Evolutionary conservation across 2,888 invertebrate genomes (phyloP), one percentile per base, ranked within the genome.

Genomic region (Elysia crispata): DNA sequence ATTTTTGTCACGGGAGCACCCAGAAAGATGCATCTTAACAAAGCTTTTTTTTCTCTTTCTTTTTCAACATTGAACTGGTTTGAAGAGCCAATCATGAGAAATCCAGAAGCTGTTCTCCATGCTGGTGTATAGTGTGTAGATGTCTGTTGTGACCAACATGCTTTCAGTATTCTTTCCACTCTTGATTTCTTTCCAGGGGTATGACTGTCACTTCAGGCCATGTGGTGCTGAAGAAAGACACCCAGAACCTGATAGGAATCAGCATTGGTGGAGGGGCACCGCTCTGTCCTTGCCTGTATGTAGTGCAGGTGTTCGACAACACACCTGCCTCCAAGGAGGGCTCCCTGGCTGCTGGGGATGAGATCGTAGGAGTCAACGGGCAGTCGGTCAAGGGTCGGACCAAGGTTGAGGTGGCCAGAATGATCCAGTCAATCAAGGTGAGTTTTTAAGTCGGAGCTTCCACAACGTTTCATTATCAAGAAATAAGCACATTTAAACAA

Each of bases 221-320:
- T 88, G 95, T 98, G 1, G 94, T 95, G 5, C 95, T 99, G 72
- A 95, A 95, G 86, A 99, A 99, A 93, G 98, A 99, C 92, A 95
- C 95, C 85, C 97, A 97, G 91, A 95, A 95, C 86, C 93, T 99
- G 41, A 98, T 99, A 85, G 99, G 99, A 0, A 98, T 99, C 86
- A 98, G 98, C 91, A 99, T 99, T 84, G 99, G 99, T 0, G 99
- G 99, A 0, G 92, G 92, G 5, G 90, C 30, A 96, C 99, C 5
- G 92, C 96, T 91, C 76, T 99, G 99, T 88, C 99, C 99, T 0
- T 99, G 99, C 91, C 94, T 99, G 6, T 99, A 99, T 91, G 97
- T 99, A 83, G 99, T 99, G 0, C 99, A 99, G 94, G 95, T 96
- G 91, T 99, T 99, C 90, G 99, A 99, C 92, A 97, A 98, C 90